Evolutionary conservation across 2,113 vertebrate genomes (phyloP).

Genomic region (Turdus rufiventris): DNA sequence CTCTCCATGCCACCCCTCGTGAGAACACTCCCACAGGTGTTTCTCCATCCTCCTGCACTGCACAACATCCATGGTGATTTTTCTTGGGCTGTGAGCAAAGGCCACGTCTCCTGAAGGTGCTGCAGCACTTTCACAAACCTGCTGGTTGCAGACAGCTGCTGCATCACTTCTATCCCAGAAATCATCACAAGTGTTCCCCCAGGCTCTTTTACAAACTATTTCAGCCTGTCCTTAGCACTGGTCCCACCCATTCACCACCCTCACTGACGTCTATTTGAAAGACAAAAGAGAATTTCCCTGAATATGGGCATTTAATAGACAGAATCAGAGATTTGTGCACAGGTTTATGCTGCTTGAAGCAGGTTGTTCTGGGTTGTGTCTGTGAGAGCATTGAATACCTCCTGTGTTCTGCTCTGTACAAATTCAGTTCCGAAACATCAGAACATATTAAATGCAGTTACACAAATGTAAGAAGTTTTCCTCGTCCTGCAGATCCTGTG

Average conservation of each 20-base stretch:
- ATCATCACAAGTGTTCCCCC: background rate
- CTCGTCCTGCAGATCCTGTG: background rate
- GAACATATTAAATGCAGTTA: background rate
- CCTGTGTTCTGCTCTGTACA: background rate
- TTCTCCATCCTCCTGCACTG: background rate
- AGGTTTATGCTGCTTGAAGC: background rate
- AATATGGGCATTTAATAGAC: background rate
- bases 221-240: background rate
- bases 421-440: background rate
- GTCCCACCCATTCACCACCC: background rate
- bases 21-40: background rate
- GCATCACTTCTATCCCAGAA: background rate
- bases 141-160: background rate
- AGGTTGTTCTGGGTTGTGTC: background rate
- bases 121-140: background rate
- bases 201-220: background rate
- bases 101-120: background rate
- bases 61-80: background rate
- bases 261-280: background rate
- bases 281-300: background rate
- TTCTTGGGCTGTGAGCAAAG: background rate
- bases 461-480: background rate
- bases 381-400: accelerated
- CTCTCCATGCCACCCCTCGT: background rate
- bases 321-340: background rate